Base-by-base conservation (phyloP, 2,113 vertebrate genomes). In the Cephalopholis sonnerati region DNA sequence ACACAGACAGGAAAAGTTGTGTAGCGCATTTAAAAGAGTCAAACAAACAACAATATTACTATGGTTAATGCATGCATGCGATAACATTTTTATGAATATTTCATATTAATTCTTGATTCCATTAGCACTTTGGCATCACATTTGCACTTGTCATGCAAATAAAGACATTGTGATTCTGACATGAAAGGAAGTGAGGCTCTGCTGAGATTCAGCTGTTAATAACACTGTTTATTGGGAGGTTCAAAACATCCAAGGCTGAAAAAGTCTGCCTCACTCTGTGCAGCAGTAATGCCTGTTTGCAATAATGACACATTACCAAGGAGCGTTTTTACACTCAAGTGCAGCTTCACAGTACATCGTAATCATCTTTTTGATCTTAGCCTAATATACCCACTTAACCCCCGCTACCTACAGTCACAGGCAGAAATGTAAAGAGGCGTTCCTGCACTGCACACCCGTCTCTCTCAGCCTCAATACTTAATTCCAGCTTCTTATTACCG, bases 351-450 rank as follows among this genome's bases (percentile, higher is more conserved):
- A 64, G 39, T 22, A 39, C 20, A 72, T 86, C 79, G 53, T 87
- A 69, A 91, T 85, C 36, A 85, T 79, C 17, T 69, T 61, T 87
- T 82, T 87, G 84, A 88, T 92, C 77, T 69, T 67, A 29, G 55
- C 54, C 48, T 86, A 76, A 87, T 82, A 84, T 71, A 57, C 66
- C 79, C 76, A 78, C 79, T 91, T 74, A 82, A 76, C 76, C 72
- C 65, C 62, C 41, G 58, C 41, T n/a, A 70, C 79, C 75, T 74
- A 39, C 70, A 90, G 48, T 54, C 54, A 41, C 36, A 79, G 76
- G 9, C 68, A 54, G 67, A 70, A 83, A 84, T 72, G 74, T 25
- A 77, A 62, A 81, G 61, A 85, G 61, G 83, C 77, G 53, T 63
- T 67, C 58, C 71, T 75, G 36, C 36, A 16, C 18, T 53, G 78